Base-by-base conservation (phyloP, 2,797 vertebrate species). In the Clarias pachynema region DNA sequence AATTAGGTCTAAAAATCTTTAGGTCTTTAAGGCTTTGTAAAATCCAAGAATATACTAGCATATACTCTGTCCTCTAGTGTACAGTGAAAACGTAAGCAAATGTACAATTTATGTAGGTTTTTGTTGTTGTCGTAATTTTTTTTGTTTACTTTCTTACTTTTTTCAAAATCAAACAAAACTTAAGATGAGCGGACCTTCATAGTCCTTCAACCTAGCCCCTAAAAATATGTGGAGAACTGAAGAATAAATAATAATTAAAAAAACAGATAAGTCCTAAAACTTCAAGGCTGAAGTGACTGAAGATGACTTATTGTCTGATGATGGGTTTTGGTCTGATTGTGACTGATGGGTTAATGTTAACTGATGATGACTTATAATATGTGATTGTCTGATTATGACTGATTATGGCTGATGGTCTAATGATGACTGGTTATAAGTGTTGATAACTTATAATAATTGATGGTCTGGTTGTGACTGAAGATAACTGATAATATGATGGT, bases 11-110 rank as follows among this genome's bases (percentile, higher is more conserved):
- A n/a, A n/a, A n/a, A n/a, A n/a, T n/a, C n/a, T n/a, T n/a, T n/a
- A n/a, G n/a, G 31, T 34, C 9, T 29, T 8, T 18, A 53, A 4
- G 37, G 8, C 18, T 34, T 34, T 37, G 24, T 74, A 20, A 18
- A 56, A 15, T 8, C n/a, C 22, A 79, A 6, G 29, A 40, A 62
- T 31, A 63, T 15, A 63, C 29, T 12, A 24, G 24, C 34, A 44
- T 63, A 40, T 16, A 29, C 10, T 44, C 56, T 79, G 57, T 34
- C 75, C 20, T 79, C 81, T 74, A 59, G 65, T 74, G 81, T 83
- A 31, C 56, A 29, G n/a, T 26, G 20, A 29, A 83, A 83, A 73
- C 56, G 29, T 72, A 37, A 73, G 4, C 3, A 65, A 66, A 26
- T 1, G 0, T 18, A 26, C 24, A 79, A 26, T n/a, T 49, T 16